Evolutionary conservation across 2,888 invertebrate species (phyloP).

Genomic region (Lamproptera curius): DNA sequence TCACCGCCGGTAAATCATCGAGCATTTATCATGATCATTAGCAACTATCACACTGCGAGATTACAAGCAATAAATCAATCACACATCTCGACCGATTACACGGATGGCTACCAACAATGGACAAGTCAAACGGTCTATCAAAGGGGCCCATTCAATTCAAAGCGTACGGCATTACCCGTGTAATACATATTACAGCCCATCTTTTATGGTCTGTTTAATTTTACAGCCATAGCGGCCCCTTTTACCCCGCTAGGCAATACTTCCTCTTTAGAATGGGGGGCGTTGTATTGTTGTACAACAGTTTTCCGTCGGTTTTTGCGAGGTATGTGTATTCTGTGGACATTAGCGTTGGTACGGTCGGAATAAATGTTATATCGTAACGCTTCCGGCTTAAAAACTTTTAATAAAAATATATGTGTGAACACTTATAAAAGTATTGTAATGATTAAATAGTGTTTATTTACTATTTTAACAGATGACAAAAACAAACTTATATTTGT

Average conservation of each 20-base stretch:
- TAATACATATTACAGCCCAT: constrained; percentile 77
- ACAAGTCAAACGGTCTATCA: constrained; percentile 69
- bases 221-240: constrained; percentile 65
- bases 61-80: constrained; percentile 48
- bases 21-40: constrained; percentile 45
- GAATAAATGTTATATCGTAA: constrained; percentile 24
- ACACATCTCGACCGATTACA: constrained; percentile 68
- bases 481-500: no score
- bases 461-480: no score
- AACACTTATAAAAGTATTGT: no score
- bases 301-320: constrained; percentile 48
- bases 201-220: constrained; percentile 71
- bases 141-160: constrained; percentile 57
- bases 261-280: constrained; percentile 59
- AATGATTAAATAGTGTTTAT: no score
- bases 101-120: constrained; percentile 65
- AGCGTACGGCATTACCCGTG: constrained; percentile 75
- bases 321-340: constrained; percentile 35
- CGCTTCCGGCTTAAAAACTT: no score
- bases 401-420: no score
- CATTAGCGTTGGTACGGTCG: constrained; percentile 44
- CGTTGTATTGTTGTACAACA: constrained; percentile 73
- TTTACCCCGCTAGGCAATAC: constrained; percentile 48
- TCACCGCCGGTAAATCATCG: constrained; percentile 17
- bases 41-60: constrained; percentile 32